A percentile compares a stretch with the other conserved stretches of the same genome.
These are phyloP conservation scores for Acanthisitta chloris DNA, from an alignment of 2,113 vertebrate genomes.

Conservation along the genomic window DNA sequence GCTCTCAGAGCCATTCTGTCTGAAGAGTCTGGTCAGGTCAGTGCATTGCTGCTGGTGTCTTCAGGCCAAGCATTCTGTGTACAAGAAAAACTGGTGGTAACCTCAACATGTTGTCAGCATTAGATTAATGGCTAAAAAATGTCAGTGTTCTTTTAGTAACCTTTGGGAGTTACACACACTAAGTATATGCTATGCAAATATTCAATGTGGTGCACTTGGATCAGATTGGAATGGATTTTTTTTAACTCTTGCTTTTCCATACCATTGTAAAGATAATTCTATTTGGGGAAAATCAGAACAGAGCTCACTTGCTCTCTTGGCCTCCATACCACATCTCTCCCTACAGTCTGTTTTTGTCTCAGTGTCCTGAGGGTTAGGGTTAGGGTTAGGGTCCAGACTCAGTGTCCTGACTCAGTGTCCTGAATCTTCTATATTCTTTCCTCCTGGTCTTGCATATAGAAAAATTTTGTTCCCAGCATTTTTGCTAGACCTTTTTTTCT, in stretches of 20 bases:
- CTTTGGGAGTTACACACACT: not conserved
- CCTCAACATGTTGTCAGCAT: not conserved
- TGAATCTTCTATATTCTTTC: not conserved
- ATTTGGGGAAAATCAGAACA: not conserved
- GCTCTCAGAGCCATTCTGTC: not conserved
- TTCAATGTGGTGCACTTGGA: not conserved
- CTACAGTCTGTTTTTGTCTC: not conserved
- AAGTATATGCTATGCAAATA: not conserved
- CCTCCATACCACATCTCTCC: rapidly evolving
- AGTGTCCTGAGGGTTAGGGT: too few relatives aligned
- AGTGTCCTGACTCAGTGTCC: not conserved
- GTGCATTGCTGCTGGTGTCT: not conserved
- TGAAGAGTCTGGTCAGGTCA: not conserved
- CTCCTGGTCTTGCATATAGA: not conserved
- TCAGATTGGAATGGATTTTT: not conserved
- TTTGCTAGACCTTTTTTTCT: not conserved
- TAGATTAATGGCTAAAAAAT: not conserved
- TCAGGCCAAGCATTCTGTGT: not conserved
- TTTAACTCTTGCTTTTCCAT: not conserved
- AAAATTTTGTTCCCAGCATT: not conserved
- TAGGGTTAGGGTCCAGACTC: too few relatives aligned
- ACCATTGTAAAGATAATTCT: not conserved
- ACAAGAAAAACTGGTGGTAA: not conserved
- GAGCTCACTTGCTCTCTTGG: not conserved
- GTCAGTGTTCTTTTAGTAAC: not conserved